Base-by-base conservation (phyloP, 2,888 invertebrate species). In the Philaethria dido region DNA sequence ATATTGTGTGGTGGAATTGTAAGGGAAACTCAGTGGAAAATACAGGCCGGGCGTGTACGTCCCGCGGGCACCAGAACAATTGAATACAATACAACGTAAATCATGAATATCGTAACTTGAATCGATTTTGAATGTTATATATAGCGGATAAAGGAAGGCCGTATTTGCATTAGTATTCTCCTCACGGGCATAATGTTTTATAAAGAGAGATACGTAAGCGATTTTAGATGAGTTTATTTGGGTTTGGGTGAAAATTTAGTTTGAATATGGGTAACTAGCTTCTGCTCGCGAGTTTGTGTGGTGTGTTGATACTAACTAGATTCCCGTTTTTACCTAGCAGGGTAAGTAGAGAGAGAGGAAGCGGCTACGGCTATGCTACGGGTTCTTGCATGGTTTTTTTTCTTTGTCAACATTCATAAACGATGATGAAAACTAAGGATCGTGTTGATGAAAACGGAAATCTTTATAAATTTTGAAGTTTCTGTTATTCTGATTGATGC, bases 41-140 rank as follows among this genome's bases (percentile, higher is more conserved):
- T 39, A 25, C 57, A n/a, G 22, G 22, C 42, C 22, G 33, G n/a
- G 14, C 33, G 29, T 55, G 63, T 64, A 33, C 54, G 14, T 54
- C 68, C 67, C 64, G 45, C 60, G 52, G 68, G 64, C 52, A 4
- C n/a, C 13, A 3, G 18, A 63, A 68, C 60, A 68, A 64, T 60
- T 64, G 63, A 68, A 50, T 62, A 20, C 45, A 60, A 64, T 54
- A 60, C 52, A 68, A 64, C 33, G 33, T 47, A 57, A 47, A 64
- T 25, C 45, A 59, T 55, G 45, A 45, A 54, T 25, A 55, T 60
- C 45, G 36, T 22, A 52, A 54, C 39, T 45, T n/a, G 55, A 45
- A 68, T 60, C 57, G 50, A 60, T 64, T 44, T 50, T n/a, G 44
- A 42, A 64, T 68, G 61, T 61, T 68, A 64, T 64, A 62, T 66